Percentiles rank a stretch among this genome's conserved stretches.
phyloP scores from a whole-genome alignment of 2,113 vertebrate species.

The Alces alces region DNA sequence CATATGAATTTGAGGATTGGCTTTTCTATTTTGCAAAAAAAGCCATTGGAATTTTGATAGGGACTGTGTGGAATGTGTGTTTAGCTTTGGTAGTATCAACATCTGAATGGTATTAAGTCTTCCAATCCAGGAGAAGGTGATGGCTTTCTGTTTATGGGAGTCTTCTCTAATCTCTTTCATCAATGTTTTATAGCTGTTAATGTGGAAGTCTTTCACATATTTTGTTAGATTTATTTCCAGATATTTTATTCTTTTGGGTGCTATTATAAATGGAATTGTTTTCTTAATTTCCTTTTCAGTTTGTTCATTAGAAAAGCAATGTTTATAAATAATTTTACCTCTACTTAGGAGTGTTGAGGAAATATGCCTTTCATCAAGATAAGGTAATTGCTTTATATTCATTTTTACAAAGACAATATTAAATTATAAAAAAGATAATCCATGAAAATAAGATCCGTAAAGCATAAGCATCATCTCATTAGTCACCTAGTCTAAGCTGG shows the following conservation, averaged over 20 bases:
- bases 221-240: background rate
- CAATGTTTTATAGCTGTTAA: background rate
- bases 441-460: background rate
- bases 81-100: background rate
- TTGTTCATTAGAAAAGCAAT: background rate
- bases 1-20: background rate
- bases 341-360: background rate
- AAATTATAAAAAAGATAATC: background rate
- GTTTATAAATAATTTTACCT: background rate
- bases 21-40: background rate
- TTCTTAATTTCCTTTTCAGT: constrained; percentile 1
- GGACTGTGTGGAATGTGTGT: background rate
- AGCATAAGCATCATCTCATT: background rate
- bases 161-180: background rate
- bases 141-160: background rate
- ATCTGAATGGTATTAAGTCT: background rate
- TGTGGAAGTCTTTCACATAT: background rate
- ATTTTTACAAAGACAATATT: background rate
- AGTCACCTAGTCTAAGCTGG: background rate
- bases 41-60: background rate
- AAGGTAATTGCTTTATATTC: background rate
- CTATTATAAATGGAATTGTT: background rate
- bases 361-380: background rate
- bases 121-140: background rate
- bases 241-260: background rate